Conservation (phyloP, 2,113 vertebrate genomes). For the Puffinus mauretanicus region DNA sequence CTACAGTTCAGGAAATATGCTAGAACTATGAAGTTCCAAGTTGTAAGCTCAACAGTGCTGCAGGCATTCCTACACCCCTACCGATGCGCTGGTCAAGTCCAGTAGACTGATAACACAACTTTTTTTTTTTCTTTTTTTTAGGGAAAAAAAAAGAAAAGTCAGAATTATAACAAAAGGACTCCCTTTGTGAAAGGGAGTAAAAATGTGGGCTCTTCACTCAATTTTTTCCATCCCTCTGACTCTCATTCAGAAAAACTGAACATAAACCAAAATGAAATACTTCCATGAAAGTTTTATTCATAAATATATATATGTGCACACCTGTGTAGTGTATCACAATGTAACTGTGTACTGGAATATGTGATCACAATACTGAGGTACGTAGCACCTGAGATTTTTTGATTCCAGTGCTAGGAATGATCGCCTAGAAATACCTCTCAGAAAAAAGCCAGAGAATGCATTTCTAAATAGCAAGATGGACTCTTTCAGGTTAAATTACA, state of each 20-base stretch:
- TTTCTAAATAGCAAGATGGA: background rate
- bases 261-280: background rate
- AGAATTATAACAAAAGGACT: background rate
- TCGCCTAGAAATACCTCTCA: background rate
- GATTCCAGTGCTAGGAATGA: background rate
- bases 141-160: background rate
- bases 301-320: background rate
- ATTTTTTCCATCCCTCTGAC: background rate
- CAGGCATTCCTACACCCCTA: background rate
- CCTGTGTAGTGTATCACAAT: background rate
- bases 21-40: background rate
- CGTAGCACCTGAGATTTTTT: background rate
- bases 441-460: background rate
- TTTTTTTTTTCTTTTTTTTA: no score
- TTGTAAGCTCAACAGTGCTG: background rate
- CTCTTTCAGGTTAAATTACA: conserved; percentile 1
- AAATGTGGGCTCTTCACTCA: background rate
- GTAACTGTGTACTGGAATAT: background rate
- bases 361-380: background rate
- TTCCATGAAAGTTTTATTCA: background rate
- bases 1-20: background rate
- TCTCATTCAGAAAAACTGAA: background rate
- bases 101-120: background rate
- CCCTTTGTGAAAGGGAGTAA: background rate
- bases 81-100: background rate